Base-by-base conservation (phyloP, 2,888 invertebrate species). In the Ceratothoa steindachneri region DNA sequence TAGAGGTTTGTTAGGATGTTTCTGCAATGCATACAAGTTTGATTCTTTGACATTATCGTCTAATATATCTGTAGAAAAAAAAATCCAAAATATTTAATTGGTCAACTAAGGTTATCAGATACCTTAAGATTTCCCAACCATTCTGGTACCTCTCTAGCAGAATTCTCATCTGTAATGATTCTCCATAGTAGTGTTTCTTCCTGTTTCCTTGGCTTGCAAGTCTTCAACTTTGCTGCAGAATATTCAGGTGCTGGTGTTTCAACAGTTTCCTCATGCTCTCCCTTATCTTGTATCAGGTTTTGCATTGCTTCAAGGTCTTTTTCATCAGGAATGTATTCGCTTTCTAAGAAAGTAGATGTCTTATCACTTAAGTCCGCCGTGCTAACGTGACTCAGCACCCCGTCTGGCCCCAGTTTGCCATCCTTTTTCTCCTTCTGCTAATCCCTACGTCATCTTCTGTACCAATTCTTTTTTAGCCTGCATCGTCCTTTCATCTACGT, bases 121-220 rank as follows among this genome's bases (percentile, higher is more conserved):
- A 19, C 41, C 2, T 30, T 24, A 31, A 67, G 9, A 31, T 2
- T 4, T 31, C 41, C 67, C 31, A 31, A 31, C 67, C 67, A 67
- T 31, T 67, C 22, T 1, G 67, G 67, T 31, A 67, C 31, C 19
- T 67, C 4, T 67, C 67, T 67, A 19, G 22, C 2, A 12, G 67
- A 67, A 67, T 67, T 30, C 19, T 67, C 22, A 19, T 31, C 67
- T n/a, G 31, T n/a, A 22, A 67, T 31, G 41, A 67, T 67, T 31
- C 31, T 4, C 67, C 67, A 67, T 19, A 31, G 31, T 67, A 31
- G 30, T 71, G 22, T 74, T 7, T 55, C 66, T 74, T 7, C 65
- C 68, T 81, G 41, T 41, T 41, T 41, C 15, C 41, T 41, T 41
- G 41, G 41, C 41, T 41, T 41, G 7, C 7, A 41, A 41, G 41